Evolutionary conservation across 1,140 invertebrate species (phyloP).

Genomic region (Hirudo medicinalis): DNA sequence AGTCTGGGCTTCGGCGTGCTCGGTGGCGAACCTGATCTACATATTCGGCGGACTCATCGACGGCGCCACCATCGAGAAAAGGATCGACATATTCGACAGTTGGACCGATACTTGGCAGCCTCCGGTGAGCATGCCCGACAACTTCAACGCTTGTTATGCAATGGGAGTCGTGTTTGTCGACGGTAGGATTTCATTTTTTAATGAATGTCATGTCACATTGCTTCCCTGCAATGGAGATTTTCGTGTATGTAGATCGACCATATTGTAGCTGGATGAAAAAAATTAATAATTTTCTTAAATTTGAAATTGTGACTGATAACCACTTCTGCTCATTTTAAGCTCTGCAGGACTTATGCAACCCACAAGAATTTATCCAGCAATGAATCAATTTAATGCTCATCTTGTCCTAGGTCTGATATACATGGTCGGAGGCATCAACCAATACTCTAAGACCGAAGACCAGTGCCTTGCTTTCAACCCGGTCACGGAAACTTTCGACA

Average conservation of each 20-base stretch:
- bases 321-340: background rate
- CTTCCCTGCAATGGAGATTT: background rate
- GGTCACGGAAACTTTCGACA: slow-evolving; percentile 2
- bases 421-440: background rate
- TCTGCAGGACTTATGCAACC: background rate
- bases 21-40: background rate
- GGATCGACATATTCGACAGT: slow-evolving; percentile 1
- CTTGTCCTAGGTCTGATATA: background rate
- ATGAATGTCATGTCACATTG: background rate
- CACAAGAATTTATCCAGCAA: background rate
- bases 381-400: background rate
- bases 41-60: background rate
- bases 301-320: background rate
- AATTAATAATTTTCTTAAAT: background rate
- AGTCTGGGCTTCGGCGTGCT: background rate
- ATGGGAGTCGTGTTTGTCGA: background rate
- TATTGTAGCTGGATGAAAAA: too few species aligned
- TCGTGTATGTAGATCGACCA: too few species aligned
- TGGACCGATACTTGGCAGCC: background rate
- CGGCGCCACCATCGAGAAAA: background rate
- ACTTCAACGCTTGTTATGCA: background rate
- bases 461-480: slow-evolving; percentile 4
- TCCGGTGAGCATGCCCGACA: background rate
- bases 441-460: background rate
- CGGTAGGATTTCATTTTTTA: background rate